These are phyloP conservation scores for Platynereis dumerilii DNA, from an alignment of 2,888 invertebrate genomes.

Conservation along the genomic window DNA sequence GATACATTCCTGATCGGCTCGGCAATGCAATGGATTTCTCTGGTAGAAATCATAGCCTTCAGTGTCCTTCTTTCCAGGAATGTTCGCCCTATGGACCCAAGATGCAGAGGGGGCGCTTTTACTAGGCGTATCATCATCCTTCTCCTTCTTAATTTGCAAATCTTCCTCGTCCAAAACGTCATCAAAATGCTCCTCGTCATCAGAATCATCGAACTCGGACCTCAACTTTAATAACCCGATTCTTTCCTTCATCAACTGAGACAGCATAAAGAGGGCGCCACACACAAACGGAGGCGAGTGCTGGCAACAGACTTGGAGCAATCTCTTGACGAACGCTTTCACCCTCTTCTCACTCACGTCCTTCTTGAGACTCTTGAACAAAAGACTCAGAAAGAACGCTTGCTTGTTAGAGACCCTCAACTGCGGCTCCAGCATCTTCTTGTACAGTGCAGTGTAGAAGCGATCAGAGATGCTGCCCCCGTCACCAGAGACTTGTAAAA, in stretches of 20 bases:
- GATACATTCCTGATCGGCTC: slow-evolving; percentile 75
- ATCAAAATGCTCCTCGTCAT: slow-evolving; percentile 64
- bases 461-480: slow-evolving; percentile 64
- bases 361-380: slow-evolving; percentile 82
- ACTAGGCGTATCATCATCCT: neutral
- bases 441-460: slow-evolving; percentile 84
- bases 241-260: slow-evolving; percentile 63
- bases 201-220: slow-evolving; percentile 48
- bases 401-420: slow-evolving; percentile 66
- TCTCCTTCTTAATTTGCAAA: slow-evolving; percentile 8
- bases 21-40: slow-evolving; percentile 86
- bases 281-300: slow-evolving; percentile 80
- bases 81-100: slow-evolving; percentile 59
- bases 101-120: slow-evolving; percentile 45
- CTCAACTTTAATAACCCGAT: slow-evolving; percentile 47
- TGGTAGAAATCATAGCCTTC: slow-evolving; percentile 65
- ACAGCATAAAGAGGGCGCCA: slow-evolving; percentile 80
- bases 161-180: slow-evolving; percentile 55
- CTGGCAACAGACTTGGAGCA: slow-evolving; percentile 71
- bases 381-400: slow-evolving; percentile 83
- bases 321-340: slow-evolving; percentile 83
- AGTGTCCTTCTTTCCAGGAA: neutral
- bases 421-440: slow-evolving; percentile 80
- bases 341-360: slow-evolving; percentile 76
- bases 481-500: slow-evolving; percentile 70